Evolutionary conservation across 2,113 vertebrate species (phyloP).

Genomic region (Xyrauchen texanus): DNA sequence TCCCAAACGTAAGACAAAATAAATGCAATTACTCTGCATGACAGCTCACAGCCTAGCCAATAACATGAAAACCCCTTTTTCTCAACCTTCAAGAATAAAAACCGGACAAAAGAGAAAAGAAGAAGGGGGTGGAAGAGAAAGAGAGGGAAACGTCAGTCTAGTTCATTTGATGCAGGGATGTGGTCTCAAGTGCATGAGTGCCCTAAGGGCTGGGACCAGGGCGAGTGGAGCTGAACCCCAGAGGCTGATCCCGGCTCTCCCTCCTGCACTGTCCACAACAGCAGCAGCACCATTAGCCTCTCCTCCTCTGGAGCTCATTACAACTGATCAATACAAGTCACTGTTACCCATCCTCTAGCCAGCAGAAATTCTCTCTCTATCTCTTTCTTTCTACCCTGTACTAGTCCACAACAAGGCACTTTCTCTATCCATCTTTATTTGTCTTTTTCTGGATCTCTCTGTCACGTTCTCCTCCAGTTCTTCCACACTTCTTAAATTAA

Average conservation of each 20-base stretch:
- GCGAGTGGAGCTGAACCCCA: conserved; percentile 81
- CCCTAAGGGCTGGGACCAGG: conserved; percentile 83
- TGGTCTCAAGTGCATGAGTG: conserved; percentile 82
- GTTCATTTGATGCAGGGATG: conserved; percentile 83
- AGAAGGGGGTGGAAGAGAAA: background rate
- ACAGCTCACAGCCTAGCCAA: background rate
- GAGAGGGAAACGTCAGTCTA: conserved; percentile 56
- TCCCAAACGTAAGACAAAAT: too few species aligned
- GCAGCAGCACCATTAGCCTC: conserved; percentile 81
- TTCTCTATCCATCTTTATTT: conserved; percentile 24
- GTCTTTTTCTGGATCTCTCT: background rate
- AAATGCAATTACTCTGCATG: conserved; percentile 13
- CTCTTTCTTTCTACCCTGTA: too few species aligned
- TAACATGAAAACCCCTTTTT: conserved; percentile 30
- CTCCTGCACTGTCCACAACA: conserved; percentile 81
- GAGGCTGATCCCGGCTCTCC: conserved; percentile 83
- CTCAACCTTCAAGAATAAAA: conserved; percentile 24
- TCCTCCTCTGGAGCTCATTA: conserved; percentile 87
- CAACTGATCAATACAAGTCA: conserved; percentile 83
- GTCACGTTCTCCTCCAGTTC: background rate
- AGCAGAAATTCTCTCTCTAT: conserved; percentile 45
- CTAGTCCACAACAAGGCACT: conserved; percentile 13
- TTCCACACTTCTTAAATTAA: conserved; percentile 3
- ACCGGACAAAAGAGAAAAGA: conserved; percentile 32
- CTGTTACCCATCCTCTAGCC: conserved; percentile 67